Percentiles rank a stretch among this genome's conserved stretches.
These are phyloP conservation scores for Caradrina clavipalpis DNA, from an alignment of 2,888 invertebrate genomes.

Conservation along the genomic window DNA sequence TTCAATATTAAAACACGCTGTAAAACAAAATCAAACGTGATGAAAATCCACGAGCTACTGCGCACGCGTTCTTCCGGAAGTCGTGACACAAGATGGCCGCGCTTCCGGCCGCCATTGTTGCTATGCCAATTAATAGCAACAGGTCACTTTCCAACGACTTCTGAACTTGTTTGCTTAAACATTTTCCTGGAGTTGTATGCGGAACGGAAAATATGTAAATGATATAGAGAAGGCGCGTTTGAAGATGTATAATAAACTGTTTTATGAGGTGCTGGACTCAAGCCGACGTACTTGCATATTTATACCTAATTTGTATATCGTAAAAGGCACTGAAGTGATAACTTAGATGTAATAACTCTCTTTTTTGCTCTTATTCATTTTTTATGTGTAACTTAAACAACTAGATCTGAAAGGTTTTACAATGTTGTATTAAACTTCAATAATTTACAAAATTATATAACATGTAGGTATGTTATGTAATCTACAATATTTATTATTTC, in stretches of 20 bases:
- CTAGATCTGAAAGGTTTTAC: too few species aligned
- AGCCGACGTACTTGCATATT: too few species aligned
- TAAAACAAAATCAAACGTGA: slow-evolving; percentile 28
- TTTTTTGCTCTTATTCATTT: too few species aligned
- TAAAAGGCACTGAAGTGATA: too few species aligned
- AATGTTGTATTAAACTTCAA: too few species aligned
- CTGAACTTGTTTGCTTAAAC: slow-evolving; percentile 52
- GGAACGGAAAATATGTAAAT: slow-evolving; percentile 38
- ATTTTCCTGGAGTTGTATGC: slow-evolving; percentile 29
- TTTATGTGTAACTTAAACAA: too few species aligned
- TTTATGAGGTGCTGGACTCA: slow-evolving; percentile 3
- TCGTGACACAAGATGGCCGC: slow-evolving; percentile 65
- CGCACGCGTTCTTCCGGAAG: slow-evolving; percentile 61
- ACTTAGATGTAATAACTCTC: too few species aligned
- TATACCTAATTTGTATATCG: too few species aligned
- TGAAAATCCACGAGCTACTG: slow-evolving; percentile 39
- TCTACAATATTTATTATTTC: too few species aligned
- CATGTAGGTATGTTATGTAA: too few species aligned
- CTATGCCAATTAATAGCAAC: slow-evolving; percentile 37
- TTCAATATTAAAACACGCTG: background rate
- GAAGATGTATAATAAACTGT: slow-evolving; percentile 4
- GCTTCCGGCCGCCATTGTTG: slow-evolving; percentile 64
- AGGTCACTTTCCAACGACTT: slow-evolving; percentile 60
- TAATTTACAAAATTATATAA: too few species aligned
- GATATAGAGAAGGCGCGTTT: background rate